A percentile compares a stretch with the other conserved stretches of the same genome.
Evolutionary conservation across 2,113 vertebrate species (phyloP).

Genomic region (Psettodes erumei): DNA sequence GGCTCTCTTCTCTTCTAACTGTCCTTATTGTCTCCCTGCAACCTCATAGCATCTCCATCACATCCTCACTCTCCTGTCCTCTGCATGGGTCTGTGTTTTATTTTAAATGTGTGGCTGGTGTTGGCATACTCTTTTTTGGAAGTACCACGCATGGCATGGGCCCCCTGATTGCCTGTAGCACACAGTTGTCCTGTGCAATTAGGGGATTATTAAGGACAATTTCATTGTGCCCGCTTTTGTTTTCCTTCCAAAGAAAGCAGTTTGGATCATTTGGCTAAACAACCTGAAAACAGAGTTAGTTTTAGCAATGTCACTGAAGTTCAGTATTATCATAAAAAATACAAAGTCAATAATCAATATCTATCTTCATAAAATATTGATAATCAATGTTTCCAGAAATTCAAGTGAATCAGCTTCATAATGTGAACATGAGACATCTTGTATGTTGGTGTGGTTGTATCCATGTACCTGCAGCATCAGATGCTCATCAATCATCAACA

Average conservation of each 20-base stretch:
- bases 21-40: slow-evolving; percentile 25
- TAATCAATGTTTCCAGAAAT: neutral
- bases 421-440: neutral
- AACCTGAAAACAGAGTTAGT: too few relatives aligned
- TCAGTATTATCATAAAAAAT: neutral
- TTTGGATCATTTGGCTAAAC: too few relatives aligned
- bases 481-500: neutral
- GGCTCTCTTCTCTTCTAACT: slow-evolving; percentile 13
- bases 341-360: too few relatives aligned
- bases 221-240: too few relatives aligned
- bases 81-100: slow-evolving; percentile 1
- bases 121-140: neutral
- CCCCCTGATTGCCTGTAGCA: too few relatives aligned
- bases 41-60: slow-evolving; percentile 25
- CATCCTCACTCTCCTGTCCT: slow-evolving; percentile 2
- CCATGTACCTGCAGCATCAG: neutral
- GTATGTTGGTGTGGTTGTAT: neutral
- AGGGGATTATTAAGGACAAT: too few relatives aligned
- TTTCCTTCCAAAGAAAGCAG: too few relatives aligned
- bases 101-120: neutral
- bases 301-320: neutral
- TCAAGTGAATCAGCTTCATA: neutral
- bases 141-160: too few relatives aligned
- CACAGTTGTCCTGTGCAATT: too few relatives aligned
- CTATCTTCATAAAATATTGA: neutral